Base-by-base conservation (phyloP, 2,797 vertebrate species). In the Notolepis coatsorum region DNA sequence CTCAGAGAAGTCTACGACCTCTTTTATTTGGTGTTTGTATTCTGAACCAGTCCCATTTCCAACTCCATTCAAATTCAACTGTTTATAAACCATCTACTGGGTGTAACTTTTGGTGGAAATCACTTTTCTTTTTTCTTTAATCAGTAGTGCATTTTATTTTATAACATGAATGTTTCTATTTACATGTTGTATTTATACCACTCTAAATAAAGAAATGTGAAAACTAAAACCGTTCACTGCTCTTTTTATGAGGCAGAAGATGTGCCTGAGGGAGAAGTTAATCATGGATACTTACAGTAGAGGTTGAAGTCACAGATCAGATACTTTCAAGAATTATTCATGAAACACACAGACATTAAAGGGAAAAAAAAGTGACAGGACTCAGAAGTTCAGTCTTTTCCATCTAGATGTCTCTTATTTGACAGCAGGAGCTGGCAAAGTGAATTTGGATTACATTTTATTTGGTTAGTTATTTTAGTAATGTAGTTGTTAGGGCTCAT, bases 101-200 rank as follows among this genome's bases (percentile, higher is more conserved):
- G 56, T 23, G n/a, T 37, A 25, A 21, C 20, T 9, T 52, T 31
- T 53, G 58, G 33, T n/a, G 53, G 10, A 12, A 21, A 20, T 35
- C 54, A 63, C 39, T 73, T 46, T 63, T 56, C 13, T 12, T 43
- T 38, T 23, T 67, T 39, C 48, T 56, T 42, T 61, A 27, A 41
- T 73, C 52, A 39, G 8, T 56, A 25, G 54, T 52, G 52, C 58
- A 37, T 35, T 67, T 42, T 10, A 43, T 63, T 56, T 38, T 62
- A 33, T 52, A 49, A 60, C 50, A 51, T 47, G 27, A n/a, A 68
- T 65, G 51, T 62, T 68, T 58, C 35, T 75, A 20, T 43, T 59
- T 60, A 69, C 69, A 55, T 23, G 39, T 51, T 74, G 55, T 61
- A 45, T 76, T 73, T 72, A 59, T 79, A 70, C 67, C 31, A 57